Conservation (phyloP, 2,888 invertebrate species). For the Neoitamus cyanurus region DNA sequence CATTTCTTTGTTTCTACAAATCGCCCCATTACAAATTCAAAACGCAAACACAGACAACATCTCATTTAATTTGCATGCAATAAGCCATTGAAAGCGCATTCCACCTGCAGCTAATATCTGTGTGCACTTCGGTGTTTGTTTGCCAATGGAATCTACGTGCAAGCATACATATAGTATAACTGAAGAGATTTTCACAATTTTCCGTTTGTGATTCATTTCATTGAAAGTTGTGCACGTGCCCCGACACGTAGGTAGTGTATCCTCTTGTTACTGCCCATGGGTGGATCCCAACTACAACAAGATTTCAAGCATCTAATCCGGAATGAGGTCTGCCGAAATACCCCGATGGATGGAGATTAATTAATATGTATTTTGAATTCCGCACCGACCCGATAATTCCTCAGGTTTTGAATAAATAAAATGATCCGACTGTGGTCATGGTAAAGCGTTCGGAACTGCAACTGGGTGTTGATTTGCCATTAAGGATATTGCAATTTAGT, state of each 20-base stretch:
- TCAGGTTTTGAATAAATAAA: background rate
- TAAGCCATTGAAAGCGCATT: constrained; percentile 46
- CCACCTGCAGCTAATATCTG: constrained; percentile 33
- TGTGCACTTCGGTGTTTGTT: constrained; percentile 24
- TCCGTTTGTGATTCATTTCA: constrained; percentile 15
- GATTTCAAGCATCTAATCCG: background rate
- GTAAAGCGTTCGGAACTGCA: background rate
- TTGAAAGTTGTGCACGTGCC: constrained; percentile 15
- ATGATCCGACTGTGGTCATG: background rate
- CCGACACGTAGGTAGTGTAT: background rate
- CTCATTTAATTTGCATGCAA: constrained; percentile 53
- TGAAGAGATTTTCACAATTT: constrained; percentile 30
- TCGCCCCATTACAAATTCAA: constrained; percentile 46
- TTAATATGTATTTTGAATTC: background rate
- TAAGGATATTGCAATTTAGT: background rate
- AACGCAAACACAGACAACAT: constrained; percentile 52
- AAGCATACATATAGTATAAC: background rate
- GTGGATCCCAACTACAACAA: background rate
- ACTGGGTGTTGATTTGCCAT: background rate
- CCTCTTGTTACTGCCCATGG: background rate
- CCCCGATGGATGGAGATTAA: background rate
- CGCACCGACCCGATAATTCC: background rate
- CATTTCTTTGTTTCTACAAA: constrained; percentile 36
- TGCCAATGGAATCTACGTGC: constrained; percentile 15
- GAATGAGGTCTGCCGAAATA: background rate